A percentile compares a stretch with the other conserved stretches of the same genome.
Evolutionary conservation across 2,797 vertebrate genomes (phyloP).

Genomic region (Hydrolagus colliei): DNA sequence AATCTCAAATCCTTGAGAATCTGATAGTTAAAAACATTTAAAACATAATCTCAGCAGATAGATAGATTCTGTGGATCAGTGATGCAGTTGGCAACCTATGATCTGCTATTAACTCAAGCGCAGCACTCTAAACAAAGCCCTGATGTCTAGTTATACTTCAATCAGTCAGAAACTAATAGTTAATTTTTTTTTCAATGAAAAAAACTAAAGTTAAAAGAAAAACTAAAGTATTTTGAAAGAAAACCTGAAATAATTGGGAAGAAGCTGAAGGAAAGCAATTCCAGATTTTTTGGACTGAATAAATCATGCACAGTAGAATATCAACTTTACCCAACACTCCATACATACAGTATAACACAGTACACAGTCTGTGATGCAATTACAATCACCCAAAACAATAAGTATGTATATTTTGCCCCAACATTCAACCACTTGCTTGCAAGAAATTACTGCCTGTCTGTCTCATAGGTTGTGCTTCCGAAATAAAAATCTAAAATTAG

Average conservation of each 20-base stretch:
- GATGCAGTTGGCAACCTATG: no score
- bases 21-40: no score
- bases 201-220: not conserved
- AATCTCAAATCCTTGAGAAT: no score
- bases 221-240: not conserved
- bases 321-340: not conserved
- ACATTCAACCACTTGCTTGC: no score
- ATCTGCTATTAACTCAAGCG: not conserved
- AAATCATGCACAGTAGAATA: not conserved
- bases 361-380: not conserved
- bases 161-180: not conserved
- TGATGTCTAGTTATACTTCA: not conserved
- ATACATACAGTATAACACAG: not conserved
- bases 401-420: no score
- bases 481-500: no score
- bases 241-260: not conserved
- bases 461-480: no score
- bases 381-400: no score
- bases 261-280: not conserved
- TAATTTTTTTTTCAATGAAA: no score
- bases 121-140: not conserved
- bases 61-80: not conserved
- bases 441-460: no score
- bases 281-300: not conserved
- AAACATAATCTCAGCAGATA: no score